Evolutionary conservation across 1,140 invertebrate genomes (phyloP).

Genomic region (Triops longicaudatus): DNA sequence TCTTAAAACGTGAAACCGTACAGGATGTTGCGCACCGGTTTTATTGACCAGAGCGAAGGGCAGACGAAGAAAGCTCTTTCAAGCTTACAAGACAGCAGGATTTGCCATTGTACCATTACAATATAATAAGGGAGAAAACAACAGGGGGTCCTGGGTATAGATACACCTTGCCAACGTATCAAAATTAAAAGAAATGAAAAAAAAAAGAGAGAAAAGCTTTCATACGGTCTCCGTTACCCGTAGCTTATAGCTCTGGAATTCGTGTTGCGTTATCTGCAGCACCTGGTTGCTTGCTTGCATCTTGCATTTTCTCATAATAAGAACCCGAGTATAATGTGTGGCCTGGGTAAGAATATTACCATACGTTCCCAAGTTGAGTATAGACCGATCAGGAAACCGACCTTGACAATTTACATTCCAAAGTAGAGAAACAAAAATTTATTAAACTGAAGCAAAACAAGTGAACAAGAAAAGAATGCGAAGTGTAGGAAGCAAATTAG

Average conservation of each 20-base stretch:
- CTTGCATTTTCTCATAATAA: neutral
- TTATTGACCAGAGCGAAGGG: constrained; percentile 14
- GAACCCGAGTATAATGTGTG: neutral
- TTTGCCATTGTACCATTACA: constrained; percentile 12
- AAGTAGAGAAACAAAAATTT: neutral
- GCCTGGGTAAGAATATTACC: constrained; percentile 4
- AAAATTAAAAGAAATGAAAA: neutral
- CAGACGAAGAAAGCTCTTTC: neutral
- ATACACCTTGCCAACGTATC: neutral
- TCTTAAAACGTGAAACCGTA: neutral
- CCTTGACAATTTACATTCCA: neutral
- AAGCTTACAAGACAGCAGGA: neutral
- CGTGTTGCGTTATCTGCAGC: constrained; percentile 7
- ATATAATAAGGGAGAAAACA: constrained; percentile 11
- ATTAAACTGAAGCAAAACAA: neutral
- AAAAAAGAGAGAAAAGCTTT: neutral
- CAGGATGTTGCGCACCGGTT: constrained; percentile 8
- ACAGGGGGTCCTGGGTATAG: neutral
- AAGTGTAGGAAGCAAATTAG: neutral
- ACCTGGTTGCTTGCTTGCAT: neutral
- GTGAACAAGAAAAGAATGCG: neutral
- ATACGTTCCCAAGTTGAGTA: constrained; percentile 8
- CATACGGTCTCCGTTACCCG: neutral
- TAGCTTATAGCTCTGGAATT: neutral
- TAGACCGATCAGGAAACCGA: neutral